Conservation (phyloP, 2,888 invertebrate genomes). For the Amiota mariae region DNA sequence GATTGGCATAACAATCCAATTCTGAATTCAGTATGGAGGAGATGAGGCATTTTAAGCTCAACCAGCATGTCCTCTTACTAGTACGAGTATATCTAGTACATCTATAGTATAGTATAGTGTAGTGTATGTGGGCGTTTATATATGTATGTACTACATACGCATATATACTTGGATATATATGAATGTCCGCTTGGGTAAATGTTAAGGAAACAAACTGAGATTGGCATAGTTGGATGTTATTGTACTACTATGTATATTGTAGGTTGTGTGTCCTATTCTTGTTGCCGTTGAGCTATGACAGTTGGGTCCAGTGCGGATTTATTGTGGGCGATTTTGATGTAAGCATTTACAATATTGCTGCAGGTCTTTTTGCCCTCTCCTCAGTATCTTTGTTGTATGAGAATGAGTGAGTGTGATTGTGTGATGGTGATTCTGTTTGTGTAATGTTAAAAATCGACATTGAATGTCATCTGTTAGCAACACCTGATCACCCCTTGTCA, state of each 20-base stretch:
- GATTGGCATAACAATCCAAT: constrained; percentile 65
- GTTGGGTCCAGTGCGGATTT: constrained; percentile 16
- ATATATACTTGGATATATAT: background rate
- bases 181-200: background rate
- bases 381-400: background rate
- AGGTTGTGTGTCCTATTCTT: constrained; percentile 1
- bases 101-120: background rate
- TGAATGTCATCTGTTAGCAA: background rate
- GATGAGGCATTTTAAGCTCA: background rate
- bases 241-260: background rate
- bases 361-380: background rate
- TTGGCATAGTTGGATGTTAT: no score
- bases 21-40: constrained; percentile 49
- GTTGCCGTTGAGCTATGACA: constrained; percentile 12
- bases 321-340: constrained; percentile 21
- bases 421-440: background rate
- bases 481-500: background rate
- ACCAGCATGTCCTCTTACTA: constrained; percentile 12
- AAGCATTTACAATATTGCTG: background rate
- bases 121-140: no score
- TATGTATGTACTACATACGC: background rate
- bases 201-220: constrained; percentile 2
- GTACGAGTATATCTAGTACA: background rate
- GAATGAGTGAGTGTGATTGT: background rate
- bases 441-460: constrained; percentile 14